Evolutionary conservation across 2,113 vertebrate species (phyloP), one percentile per base, ranked within the genome.

Genomic region (Genyomyrus donnyi): DNA sequence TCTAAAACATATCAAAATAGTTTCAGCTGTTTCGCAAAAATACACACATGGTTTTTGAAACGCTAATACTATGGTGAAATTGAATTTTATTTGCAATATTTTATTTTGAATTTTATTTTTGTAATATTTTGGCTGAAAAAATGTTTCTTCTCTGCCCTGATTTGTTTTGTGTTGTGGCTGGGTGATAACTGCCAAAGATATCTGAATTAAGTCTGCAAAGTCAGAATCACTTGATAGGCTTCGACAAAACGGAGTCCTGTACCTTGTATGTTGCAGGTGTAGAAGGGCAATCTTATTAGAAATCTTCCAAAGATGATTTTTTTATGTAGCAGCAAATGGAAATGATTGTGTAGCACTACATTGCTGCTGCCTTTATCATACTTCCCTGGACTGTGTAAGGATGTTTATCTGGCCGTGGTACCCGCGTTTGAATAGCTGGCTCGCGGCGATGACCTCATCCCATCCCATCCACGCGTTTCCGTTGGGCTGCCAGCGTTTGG

Each of bases 401-500:
- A 70, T 45, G 35, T 84, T 66, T 89, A 89, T 70, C 24, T 70
- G 35, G 86, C 10, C 45, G 4, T 42, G 56, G 39, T n/a, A 85
- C 50, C 10, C 6, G 35, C 31, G 48, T 53, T 45, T 90, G 46
- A 90, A 27, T 90, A 90, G 88, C 2, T 84, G 48, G 50, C 19
- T 87, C 11, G 50, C 89, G 88, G 90, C 88, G 17, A 35, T 94
- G 91, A 88, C 70, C 53, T 91, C 87, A 91, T 93, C 66, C 45
- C 87, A 70, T 45, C 56, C 92, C 50, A 45, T 53, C 24, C 85
- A 90, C 66, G 35, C 45, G 46, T 53, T 88, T 90, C 62, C 62
- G 19, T 13, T 50, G n/a, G 27, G 93, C 91, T 93, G 92, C 93
- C 93, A 92, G 91, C 42, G 84, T 92, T 91, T 89, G 94, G 92